Base-by-base conservation (phyloP, 2,113 vertebrate genomes). In the Lucifuga dentata region DNA sequence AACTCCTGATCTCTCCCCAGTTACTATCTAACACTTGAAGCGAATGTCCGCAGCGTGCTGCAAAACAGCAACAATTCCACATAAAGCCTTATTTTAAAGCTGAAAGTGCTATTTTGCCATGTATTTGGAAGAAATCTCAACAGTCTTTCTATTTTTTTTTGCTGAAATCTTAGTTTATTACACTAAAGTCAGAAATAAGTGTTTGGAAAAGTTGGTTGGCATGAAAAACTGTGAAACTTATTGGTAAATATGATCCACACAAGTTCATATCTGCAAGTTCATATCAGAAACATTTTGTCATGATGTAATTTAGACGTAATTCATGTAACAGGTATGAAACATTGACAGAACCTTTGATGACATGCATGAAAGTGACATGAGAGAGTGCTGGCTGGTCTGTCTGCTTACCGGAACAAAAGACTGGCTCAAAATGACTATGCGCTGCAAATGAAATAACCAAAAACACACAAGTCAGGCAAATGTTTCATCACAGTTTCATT, bases 1-100 rank as follows among this genome's bases (percentile, higher is more conserved):
- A 90, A 62, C 88, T 90, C 41, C 61, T 55, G 44, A 94, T 93
- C 68, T 92, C 88, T 57, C 93, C 93, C 40, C 83, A 85, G 51
- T 85, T 59, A 16, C 35, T 63, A 1, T 88, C 86, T 3, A 91
- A 63, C 33, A 92, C 60, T 84, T 91, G 89, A 29, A 64, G 44
- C 6, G 77, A 58, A 45, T 61, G 82, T 5, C 84, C 88, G 80
- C 92, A 94, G 29, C 29, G 88, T 32, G 46, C 93, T 93, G 60
- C 56, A 23, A 24, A 16, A 69, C 9, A 59, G 1, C 2, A 39
- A 12, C 2, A 38, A 13, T 5, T 6, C 10, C 13, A 48, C 21
- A 46, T 11, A 10, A 3, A 6, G 32, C 1, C 9, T 2, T 2
- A 2, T 39, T 16, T 35, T 29, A 0, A 16, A 23, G 5, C 11